Percentiles rank a stretch among this genome's conserved stretches.
Evolutionary conservation across 2,888 invertebrate species (phyloP).

Genomic region (Phoenoteleia sp.): DNA sequence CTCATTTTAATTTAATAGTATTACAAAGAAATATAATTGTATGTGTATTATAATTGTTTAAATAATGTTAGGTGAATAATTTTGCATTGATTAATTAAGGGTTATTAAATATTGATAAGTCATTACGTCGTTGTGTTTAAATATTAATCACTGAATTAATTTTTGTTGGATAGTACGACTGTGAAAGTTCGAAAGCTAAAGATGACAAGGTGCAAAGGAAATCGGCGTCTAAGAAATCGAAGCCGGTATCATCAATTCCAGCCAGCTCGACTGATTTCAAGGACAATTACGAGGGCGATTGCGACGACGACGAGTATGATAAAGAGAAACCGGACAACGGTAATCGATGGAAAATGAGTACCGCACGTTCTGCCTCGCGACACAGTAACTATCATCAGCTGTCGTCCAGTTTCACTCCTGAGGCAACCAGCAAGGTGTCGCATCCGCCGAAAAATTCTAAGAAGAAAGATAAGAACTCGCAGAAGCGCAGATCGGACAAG

Average conservation of each 20-base stretch:
- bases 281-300: conserved; percentile 87
- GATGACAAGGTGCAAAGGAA: conserved; percentile 82
- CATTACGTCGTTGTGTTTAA: too few relatives aligned
- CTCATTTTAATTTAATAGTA: too few relatives aligned
- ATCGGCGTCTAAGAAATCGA: conserved; percentile 81
- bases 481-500: conserved; percentile 83
- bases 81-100: too few relatives aligned
- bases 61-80: too few relatives aligned
- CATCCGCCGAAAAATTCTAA: conserved; percentile 81
- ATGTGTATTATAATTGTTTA: too few relatives aligned
- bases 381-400: conserved; percentile 78
- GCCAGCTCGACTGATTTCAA: conserved; percentile 85
- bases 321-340: conserved; percentile 82
- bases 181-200: conserved; percentile 80
- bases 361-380: conserved; percentile 80
- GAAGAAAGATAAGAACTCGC: conserved; percentile 82
- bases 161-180: conserved; percentile 69
- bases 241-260: conserved; percentile 76
- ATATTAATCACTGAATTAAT: background rate
- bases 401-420: conserved; percentile 75
- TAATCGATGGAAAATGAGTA: conserved; percentile 84
- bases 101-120: too few relatives aligned
- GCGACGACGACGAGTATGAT: conserved; percentile 85
- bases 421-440: conserved; percentile 79
- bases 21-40: too few relatives aligned